Evolutionary conservation across 2,113 vertebrate genomes (phyloP), one percentile per base, ranked within the genome.

Genomic region (Penelope pileata): DNA sequence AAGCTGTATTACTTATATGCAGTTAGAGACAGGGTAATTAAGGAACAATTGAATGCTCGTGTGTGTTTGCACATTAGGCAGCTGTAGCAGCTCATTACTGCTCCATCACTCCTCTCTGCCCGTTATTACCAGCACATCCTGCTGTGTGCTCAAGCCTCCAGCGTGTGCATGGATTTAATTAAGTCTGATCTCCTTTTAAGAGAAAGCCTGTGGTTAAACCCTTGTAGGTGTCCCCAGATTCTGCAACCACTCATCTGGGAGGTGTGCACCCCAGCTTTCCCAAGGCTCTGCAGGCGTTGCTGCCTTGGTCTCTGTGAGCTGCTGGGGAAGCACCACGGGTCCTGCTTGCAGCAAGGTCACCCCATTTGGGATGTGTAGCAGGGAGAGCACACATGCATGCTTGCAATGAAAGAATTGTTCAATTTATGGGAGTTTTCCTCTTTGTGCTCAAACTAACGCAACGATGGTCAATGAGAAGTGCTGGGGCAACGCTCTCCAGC

Each of bases 161-260:
- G n/a, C n/a, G n/a, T n/a, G n/a, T n/a, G n/a, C 47, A 81, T 94
- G 56, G 29, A 56, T 87, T 95, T 92, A 87, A 91, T 91, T 53
- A 85, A 83, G 17, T 53, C 82, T 38, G 5, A 50, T 56, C 53
- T 85, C 75, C 43, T 89, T 53, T 69, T 56, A 82, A 70, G 48
- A 34, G 68, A 30, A 34, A 38, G 12, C 34, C 22, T 72, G 48
- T 53, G 68, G 34, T 38, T 36, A 72, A 53, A 40, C 21, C 29
- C 47, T 51, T 51, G 48, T 72, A 53, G 34, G 29, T 34, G 53
- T 75, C 53, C 63, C 66, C 12, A 8, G 30, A 22, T 36, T 15
- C 17, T 6, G 15, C 26, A 42, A 17, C 48, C 15, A 12, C 14
- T 32, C 29, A 36, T 32, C 54, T 30, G 18, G 32, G 24, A 23